Percentiles rank a stretch among this genome's conserved stretches.
These are phyloP conservation scores for Acanthacorydalis orientalis DNA, from an alignment of 2,888 invertebrate species.

Conservation along the genomic window DNA sequence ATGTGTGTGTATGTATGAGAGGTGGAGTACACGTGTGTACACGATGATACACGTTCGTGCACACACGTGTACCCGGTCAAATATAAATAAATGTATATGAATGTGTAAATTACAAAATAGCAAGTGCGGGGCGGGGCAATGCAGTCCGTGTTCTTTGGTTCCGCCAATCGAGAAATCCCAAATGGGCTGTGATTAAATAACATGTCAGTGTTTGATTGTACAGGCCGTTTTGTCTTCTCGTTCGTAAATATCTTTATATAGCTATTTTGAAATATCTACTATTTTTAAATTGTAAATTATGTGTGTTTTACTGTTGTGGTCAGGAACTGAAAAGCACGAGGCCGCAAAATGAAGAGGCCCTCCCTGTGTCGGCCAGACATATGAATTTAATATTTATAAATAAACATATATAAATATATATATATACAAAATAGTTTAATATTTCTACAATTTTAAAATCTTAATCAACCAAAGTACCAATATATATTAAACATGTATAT, in stretches of 20 bases:
- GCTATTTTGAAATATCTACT: no score
- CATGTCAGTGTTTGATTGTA: slow-evolving; percentile 49
- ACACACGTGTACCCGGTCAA: no score
- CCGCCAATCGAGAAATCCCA: slow-evolving; percentile 46
- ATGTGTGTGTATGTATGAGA: not conserved
- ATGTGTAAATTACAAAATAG: no score
- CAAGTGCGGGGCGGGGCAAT: not conserved
- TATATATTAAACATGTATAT: slow-evolving; percentile 25
- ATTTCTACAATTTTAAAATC: slow-evolving; percentile 41
- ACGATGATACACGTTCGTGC: no score
- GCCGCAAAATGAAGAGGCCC: not conserved
- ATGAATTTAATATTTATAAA: slow-evolving; percentile 3
- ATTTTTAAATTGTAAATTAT: no score
- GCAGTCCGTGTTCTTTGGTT: slow-evolving; percentile 12
- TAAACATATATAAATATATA: not conserved
- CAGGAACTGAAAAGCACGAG: not conserved
- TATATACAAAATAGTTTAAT: slow-evolving; percentile 28
- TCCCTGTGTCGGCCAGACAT: not conserved
- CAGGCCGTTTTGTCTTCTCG: slow-evolving; percentile 47
- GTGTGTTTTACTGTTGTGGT: no score
- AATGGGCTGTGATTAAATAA: slow-evolving; percentile 63
- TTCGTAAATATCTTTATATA: slow-evolving; percentile 16
- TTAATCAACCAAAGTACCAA: slow-evolving; percentile 57
- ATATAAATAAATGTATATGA: no score
- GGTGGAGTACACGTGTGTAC: not conserved